Conservation (phyloP, 2,113 vertebrate genomes). For the Percina caprodes region DNA sequence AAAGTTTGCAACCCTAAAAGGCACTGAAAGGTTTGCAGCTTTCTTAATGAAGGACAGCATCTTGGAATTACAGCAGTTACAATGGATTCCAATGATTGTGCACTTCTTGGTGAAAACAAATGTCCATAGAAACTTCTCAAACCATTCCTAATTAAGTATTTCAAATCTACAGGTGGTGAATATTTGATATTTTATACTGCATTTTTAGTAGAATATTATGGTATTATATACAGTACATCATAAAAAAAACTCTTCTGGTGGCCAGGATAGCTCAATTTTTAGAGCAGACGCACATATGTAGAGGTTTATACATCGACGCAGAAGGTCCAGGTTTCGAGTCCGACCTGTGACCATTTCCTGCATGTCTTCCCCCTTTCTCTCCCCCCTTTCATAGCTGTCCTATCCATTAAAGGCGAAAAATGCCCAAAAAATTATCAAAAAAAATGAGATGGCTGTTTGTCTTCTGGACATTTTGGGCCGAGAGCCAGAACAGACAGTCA, state of each 20-base stretch:
- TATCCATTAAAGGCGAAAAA: too few relatives aligned
- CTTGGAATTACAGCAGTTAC: neutral
- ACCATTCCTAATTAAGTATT: neutral
- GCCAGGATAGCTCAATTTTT: too few relatives aligned
- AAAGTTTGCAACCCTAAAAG: neutral
- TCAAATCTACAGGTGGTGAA: neutral
- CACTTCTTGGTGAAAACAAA: neutral
- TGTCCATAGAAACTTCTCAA: neutral
- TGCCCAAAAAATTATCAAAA: too few relatives aligned
- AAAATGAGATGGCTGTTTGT: neutral
- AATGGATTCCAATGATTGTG: neutral
- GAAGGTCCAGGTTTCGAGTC: too few relatives aligned
- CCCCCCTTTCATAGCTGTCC: too few relatives aligned
- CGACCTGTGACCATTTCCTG: too few relatives aligned
- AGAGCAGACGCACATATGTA: too few relatives aligned
- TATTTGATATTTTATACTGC: neutral
- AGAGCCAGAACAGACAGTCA: constrained; percentile 5
- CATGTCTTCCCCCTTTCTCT: too few relatives aligned
- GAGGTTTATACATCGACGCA: too few relatives aligned
- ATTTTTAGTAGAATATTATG: constrained; percentile 3
- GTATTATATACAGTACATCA: too few relatives aligned
- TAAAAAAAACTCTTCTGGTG: neutral
- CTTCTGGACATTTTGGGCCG: neutral
- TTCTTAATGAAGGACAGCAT: neutral
- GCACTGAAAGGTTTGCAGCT: neutral